Evolutionary conservation across 2,113 vertebrate genomes (phyloP).

Genomic region (Nesospiza acunhae): DNA sequence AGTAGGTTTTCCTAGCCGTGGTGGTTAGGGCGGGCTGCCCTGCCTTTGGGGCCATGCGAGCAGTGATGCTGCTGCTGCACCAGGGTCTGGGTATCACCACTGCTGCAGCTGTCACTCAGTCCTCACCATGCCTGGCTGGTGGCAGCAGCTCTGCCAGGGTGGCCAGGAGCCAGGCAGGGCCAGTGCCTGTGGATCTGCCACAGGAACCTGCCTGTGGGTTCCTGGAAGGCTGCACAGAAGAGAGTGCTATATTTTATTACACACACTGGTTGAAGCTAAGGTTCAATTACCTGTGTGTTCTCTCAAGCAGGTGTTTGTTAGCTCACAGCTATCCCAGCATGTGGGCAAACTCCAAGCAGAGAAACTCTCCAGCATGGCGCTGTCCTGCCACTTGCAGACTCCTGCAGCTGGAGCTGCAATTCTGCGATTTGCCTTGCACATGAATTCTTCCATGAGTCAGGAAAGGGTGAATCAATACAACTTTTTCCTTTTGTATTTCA

Average conservation of each 20-base stretch:
- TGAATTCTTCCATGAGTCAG: background rate
- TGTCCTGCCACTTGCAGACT: background rate
- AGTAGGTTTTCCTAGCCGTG: background rate
- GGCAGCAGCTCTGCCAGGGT: background rate
- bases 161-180: background rate
- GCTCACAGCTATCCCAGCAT: background rate
- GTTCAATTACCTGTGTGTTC: background rate
- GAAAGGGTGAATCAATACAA: background rate
- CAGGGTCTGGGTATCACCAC: background rate
- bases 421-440: accelerated
- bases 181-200: background rate
- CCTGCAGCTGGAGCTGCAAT: background rate
- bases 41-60: background rate
- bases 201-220: background rate
- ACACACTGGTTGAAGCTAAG: background rate
- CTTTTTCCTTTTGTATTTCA: background rate
- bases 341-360: background rate
- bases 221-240: background rate
- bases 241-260: background rate
- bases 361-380: accelerated
- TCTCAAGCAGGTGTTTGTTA: background rate
- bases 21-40: background rate
- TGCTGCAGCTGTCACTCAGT: background rate
- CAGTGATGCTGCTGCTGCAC: background rate
- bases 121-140: background rate